phyloP scores from a whole-genome alignment of 2,113 vertebrate species.

The Pelecanoides urinatrix region DNA sequence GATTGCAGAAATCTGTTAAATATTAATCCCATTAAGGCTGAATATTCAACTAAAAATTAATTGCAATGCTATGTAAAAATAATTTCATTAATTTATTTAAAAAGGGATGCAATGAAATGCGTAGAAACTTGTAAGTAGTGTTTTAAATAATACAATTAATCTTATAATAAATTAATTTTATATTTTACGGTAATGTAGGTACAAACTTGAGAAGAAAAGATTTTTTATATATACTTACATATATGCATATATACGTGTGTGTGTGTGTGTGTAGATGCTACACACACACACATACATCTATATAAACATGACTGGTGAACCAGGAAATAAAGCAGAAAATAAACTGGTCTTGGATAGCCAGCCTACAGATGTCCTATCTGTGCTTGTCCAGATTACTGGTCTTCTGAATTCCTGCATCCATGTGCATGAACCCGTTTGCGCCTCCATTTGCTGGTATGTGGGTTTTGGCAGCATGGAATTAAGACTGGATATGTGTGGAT shows the following conservation, averaged over 20 bases:
- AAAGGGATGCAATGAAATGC: background rate
- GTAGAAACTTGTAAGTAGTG: background rate
- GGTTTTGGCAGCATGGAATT: background rate
- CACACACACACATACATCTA: background rate
- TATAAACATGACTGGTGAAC: background rate
- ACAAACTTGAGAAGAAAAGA: background rate
- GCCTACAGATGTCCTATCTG: background rate
- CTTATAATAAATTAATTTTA: background rate
- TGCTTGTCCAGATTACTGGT: background rate
- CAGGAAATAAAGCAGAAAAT: background rate
- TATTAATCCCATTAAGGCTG: background rate
- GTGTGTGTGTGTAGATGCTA: background rate
- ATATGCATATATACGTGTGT: background rate
- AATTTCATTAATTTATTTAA: background rate
- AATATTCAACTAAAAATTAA: background rate
- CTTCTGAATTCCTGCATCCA: background rate
- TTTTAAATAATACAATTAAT: background rate
- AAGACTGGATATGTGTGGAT: background rate
- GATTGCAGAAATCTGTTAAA: slow-evolving; percentile 9
- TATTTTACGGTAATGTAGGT: background rate
- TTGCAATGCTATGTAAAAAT: background rate
- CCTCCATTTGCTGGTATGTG: background rate
- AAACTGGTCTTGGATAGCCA: background rate
- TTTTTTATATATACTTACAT: accelerated
- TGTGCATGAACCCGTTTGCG: background rate